Conservation (phyloP, 2,888 invertebrate genomes). For the Antheraea assamensis region DNA sequence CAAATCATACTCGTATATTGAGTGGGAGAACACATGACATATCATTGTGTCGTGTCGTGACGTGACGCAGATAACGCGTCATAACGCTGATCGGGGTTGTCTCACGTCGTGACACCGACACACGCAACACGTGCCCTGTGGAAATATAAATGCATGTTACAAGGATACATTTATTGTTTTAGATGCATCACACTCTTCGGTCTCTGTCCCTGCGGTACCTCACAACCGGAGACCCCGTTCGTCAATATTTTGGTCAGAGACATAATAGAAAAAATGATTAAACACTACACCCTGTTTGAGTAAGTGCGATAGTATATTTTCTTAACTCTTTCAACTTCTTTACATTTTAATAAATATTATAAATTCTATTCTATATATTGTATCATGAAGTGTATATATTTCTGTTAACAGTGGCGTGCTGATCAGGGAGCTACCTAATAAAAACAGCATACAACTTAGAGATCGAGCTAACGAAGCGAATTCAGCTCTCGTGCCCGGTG, state of each 20-base stretch:
- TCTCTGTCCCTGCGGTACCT: constrained; percentile 44
- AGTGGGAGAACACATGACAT: too few relatives aligned
- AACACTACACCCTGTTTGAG: constrained; percentile 10
- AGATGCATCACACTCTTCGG: constrained; percentile 45
- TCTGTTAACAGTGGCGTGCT: background rate
- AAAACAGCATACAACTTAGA: background rate
- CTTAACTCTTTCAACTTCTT: background rate
- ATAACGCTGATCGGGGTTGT: too few relatives aligned
- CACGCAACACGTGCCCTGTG: too few relatives aligned
- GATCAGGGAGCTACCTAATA: background rate
- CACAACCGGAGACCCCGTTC: constrained; percentile 35
- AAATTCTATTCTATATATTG: background rate
- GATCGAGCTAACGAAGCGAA: background rate
- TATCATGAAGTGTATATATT: background rate
- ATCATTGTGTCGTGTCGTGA: too few relatives aligned
- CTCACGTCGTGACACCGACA: too few relatives aligned
- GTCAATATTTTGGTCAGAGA: constrained; percentile 49
- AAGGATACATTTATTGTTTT: constrained; percentile 21
- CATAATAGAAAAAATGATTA: constrained; percentile 45
- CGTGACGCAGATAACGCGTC: too few relatives aligned
- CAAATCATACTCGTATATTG: too few relatives aligned
- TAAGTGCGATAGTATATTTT: background rate
- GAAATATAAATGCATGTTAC: background rate
- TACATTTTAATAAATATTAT: background rate
- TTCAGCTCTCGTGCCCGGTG: background rate